Conservation (phyloP, 2,888 invertebrate species). For the Chelonus formosanus region DNA sequence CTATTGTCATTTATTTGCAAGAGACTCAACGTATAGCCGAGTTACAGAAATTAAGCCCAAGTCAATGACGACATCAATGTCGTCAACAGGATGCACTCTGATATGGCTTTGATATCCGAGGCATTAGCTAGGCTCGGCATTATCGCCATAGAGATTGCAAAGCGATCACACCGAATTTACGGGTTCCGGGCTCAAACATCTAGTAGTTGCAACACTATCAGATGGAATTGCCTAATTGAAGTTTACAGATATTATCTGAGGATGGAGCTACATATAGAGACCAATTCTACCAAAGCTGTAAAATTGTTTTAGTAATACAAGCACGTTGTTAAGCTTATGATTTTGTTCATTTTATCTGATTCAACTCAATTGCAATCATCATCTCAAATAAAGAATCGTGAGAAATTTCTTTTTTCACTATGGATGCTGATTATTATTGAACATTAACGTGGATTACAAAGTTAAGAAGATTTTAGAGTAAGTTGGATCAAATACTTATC, state of each 20-base stretch:
- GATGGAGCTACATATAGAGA: neutral
- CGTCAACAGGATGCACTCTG: constrained; percentile 16
- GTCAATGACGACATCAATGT: constrained; percentile 19
- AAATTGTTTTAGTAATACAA: constrained; percentile 1
- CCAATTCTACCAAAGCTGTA: neutral
- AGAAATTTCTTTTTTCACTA: too few relatives aligned
- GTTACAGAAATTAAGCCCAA: neutral
- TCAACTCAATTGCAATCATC: too few relatives aligned
- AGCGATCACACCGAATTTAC: constrained; percentile 9
- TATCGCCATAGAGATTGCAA: constrained; percentile 13
- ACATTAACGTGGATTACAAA: too few relatives aligned
- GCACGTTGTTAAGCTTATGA: too few relatives aligned
- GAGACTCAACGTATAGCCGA: neutral
- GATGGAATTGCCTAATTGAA: constrained; percentile 21
- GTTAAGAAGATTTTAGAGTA: too few relatives aligned
- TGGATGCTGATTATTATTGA: too few relatives aligned
- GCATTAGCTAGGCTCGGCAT: constrained; percentile 13
- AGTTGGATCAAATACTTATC: too few relatives aligned
- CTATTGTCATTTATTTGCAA: neutral
- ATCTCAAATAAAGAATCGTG: too few relatives aligned
- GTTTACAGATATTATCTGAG: constrained; percentile 10
- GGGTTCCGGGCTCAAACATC: constrained; percentile 6
- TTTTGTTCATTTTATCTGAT: too few relatives aligned
- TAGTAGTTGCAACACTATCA: constrained; percentile 1
- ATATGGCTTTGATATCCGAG: constrained; percentile 24